These are phyloP conservation scores for Nasonia longicornis DNA, from an alignment of 1,140 invertebrate genomes.

Conservation along the genomic window DNA sequence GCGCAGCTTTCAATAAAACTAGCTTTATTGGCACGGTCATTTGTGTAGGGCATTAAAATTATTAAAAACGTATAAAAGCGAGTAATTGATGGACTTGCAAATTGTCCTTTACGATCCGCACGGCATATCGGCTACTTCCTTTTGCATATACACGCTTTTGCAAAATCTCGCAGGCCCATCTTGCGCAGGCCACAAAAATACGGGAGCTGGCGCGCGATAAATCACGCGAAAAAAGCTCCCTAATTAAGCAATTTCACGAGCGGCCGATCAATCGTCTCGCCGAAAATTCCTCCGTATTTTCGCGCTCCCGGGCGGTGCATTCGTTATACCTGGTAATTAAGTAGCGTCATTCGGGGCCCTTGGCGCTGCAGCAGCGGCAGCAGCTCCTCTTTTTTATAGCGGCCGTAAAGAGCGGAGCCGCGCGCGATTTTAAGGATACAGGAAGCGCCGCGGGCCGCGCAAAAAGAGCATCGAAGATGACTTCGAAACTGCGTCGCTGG, in stretches of 20 bases:
- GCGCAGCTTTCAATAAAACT: constrained; percentile 35
- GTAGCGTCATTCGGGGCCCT: constrained; percentile 20
- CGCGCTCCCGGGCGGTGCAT: neutral
- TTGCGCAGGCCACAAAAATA: neutral
- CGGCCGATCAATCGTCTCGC: neutral
- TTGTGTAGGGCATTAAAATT: constrained; percentile 35
- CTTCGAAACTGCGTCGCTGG: neutral
- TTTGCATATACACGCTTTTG: constrained; percentile 3
- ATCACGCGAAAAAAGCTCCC: neutral
- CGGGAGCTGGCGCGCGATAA: neutral
- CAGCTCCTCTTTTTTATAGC: constrained; percentile 28
- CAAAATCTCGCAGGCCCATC: neutral
- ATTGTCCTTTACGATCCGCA: constrained; percentile 28
- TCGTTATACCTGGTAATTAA: constrained; percentile 45
- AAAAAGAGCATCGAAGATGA: constrained; percentile 8
- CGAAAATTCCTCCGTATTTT: constrained; percentile 25
- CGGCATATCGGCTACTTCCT: neutral
- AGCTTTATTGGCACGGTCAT: constrained; percentile 32
- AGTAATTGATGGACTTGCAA: constrained; percentile 37
- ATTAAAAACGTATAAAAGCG: constrained; percentile 43
- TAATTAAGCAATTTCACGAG: constrained; percentile 40
- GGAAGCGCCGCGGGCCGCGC: constrained; percentile 21
- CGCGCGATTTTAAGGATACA: constrained; percentile 44
- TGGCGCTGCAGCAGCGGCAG: neutral
- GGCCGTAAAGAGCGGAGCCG: constrained; percentile 32